phyloP scores from a whole-genome alignment of 2,888 invertebrate species.

The Metopia argyrocephala region DNA sequence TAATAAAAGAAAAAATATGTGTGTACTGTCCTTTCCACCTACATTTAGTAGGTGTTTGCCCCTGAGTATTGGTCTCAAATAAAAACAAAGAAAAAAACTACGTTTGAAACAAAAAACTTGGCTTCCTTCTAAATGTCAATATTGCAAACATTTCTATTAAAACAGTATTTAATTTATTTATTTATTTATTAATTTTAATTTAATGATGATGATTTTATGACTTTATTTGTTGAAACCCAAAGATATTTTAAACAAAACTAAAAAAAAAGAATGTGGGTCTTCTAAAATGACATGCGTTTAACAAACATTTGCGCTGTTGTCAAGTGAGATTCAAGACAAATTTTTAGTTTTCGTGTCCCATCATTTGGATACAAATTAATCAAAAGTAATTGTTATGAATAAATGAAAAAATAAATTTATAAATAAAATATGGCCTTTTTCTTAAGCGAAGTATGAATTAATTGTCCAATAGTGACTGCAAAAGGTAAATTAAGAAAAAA shows the following conservation, averaged over 20 bases:
- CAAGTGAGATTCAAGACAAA: not conserved
- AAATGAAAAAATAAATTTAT: not conserved
- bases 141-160: not conserved
- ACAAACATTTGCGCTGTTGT: not conserved
- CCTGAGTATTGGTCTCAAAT: too few relatives aligned
- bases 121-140: not conserved
- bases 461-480: not conserved
- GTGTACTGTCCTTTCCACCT: too few relatives aligned
- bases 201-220: not conserved
- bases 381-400: slow-evolving; percentile 43
- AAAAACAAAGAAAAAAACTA: not conserved
- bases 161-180: not conserved
- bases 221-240: too few relatives aligned
- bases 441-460: too few relatives aligned
- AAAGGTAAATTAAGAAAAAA: not conserved
- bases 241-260: too few relatives aligned
- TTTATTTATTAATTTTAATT: not conserved
- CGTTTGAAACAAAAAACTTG: too few relatives aligned
- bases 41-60: too few relatives aligned
- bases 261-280: too few relatives aligned
- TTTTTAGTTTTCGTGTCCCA: slow-evolving; percentile 14
- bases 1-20: too few relatives aligned
- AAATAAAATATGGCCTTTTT: too few relatives aligned
- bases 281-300: too few relatives aligned
- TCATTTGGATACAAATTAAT: slow-evolving; percentile 33